Conservation (phyloP, 2,888 invertebrate genomes). For the Zele albiditarsus region DNA sequence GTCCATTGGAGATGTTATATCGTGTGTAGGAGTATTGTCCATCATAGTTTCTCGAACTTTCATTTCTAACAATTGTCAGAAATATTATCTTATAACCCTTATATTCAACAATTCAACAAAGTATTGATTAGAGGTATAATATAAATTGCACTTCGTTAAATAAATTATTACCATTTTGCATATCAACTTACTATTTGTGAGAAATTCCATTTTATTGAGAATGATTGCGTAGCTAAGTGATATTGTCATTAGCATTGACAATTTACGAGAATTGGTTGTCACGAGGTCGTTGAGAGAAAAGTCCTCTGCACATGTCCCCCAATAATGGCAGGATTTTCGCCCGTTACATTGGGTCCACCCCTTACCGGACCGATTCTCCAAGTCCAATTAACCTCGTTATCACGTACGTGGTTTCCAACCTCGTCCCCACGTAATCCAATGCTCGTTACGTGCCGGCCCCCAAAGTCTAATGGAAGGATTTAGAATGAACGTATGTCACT, state of each 20-base stretch:
- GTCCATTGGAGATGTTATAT: not conserved
- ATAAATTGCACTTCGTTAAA: not conserved
- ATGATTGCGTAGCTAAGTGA: not conserved
- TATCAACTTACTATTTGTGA: not conserved
- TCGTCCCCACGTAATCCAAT: slow-evolving; percentile 51
- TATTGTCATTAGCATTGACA: not conserved
- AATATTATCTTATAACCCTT: too few relatives aligned
- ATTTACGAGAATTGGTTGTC: not conserved
- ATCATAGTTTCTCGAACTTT: too few relatives aligned
- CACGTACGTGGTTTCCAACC: slow-evolving; percentile 48
- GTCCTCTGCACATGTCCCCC: slow-evolving; percentile 11
- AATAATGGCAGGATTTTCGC: slow-evolving; percentile 41
- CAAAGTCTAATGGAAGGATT: slow-evolving; percentile 45
- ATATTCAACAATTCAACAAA: too few relatives aligned
- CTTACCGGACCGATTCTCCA: slow-evolving; percentile 30
- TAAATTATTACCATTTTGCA: not conserved
- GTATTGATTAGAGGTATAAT: not conserved
- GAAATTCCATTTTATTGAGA: not conserved
- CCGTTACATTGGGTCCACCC: slow-evolving; percentile 22
- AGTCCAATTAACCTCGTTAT: slow-evolving; percentile 54
- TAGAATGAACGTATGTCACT: slow-evolving; percentile 37
- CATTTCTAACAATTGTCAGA: too few relatives aligned
- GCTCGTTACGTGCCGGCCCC: slow-evolving; percentile 47
- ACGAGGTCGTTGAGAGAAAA: not conserved
- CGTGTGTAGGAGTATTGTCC: not conserved